These are phyloP conservation scores for Allobates femoralis DNA, from an alignment of 2,797 vertebrate species.

Conservation along the genomic window DNA sequence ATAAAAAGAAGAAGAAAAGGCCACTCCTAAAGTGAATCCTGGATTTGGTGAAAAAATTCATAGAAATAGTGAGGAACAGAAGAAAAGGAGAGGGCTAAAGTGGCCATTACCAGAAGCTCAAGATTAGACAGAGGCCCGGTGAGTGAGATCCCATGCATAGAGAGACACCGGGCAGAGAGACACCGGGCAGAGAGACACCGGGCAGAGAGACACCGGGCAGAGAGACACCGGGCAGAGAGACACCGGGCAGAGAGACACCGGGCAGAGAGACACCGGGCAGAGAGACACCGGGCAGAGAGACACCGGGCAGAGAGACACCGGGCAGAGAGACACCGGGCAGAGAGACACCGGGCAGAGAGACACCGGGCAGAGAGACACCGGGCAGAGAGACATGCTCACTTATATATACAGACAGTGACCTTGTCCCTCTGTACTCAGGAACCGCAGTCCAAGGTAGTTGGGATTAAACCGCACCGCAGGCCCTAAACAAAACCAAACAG, in stretches of 20 bases:
- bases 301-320: no score
- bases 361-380: not conserved
- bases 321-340: no score
- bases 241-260: no score
- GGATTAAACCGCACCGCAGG: constrained; percentile 80
- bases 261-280: no score
- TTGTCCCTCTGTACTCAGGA: constrained; percentile 74
- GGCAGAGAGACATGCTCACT: constrained; percentile 6
- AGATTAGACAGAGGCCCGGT: not conserved
- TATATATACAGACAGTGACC: constrained; percentile 69
- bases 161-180: not conserved
- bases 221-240: constrained; percentile 20
- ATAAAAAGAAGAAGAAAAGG: not conserved
- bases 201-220: constrained; percentile 16
- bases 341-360: not conserved
- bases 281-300: no score
- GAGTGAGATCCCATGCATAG: not conserved
- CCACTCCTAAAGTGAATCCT: not conserved
- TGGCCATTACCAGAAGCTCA: not conserved
- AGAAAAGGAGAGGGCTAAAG: not conserved
- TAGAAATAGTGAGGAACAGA: not conserved
- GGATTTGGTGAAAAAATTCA: not conserved
- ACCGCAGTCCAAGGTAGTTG: constrained; percentile 78
- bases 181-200: constrained; percentile 26
- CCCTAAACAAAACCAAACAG: constrained; percentile 74